Conservation (phyloP, 2,113 vertebrate genomes). For the Amphilophus citrinellus region DNA sequence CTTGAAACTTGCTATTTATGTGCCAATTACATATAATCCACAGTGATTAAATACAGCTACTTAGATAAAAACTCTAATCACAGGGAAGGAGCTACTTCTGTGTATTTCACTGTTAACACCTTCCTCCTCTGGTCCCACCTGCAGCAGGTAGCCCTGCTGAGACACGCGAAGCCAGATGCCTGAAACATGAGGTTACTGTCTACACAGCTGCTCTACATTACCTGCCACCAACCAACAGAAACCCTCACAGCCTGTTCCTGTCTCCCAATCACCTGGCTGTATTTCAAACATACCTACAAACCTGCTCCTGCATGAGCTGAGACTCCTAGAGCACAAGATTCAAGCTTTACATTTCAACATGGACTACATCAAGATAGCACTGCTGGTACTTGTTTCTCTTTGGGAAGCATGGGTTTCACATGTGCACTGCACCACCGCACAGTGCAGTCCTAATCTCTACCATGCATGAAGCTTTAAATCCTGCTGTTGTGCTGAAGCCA, state of each 20-base stretch:
- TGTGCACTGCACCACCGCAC: constrained; percentile 28
- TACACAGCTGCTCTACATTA: constrained; percentile 65
- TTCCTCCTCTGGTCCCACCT: constrained; percentile 41
- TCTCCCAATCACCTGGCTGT: constrained; percentile 46
- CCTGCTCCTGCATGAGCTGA: constrained; percentile 46
- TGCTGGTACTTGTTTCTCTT: background rate
- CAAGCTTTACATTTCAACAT: background rate
- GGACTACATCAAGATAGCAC: background rate
- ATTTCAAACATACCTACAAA: constrained; percentile 39
- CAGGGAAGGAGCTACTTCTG: background rate
- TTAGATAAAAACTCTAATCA: background rate
- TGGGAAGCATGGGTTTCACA: constrained; percentile 35
- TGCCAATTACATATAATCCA: too few relatives aligned
- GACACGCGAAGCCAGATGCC: constrained; percentile 55
- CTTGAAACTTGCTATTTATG: background rate
- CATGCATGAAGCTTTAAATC: constrained; percentile 23
- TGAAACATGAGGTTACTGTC: constrained; percentile 63
- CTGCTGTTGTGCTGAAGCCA: background rate
- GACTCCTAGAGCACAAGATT: background rate
- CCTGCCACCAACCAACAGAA: constrained; percentile 20
- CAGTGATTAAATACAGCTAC: background rate
- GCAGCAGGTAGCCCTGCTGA: constrained; percentile 50
- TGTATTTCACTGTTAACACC: background rate
- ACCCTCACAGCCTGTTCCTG: constrained; percentile 5
- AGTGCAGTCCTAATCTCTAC: constrained; percentile 34